phyloP scores from a whole-genome alignment of 2,888 invertebrate genomes.

The Crocallis elinguaria region DNA sequence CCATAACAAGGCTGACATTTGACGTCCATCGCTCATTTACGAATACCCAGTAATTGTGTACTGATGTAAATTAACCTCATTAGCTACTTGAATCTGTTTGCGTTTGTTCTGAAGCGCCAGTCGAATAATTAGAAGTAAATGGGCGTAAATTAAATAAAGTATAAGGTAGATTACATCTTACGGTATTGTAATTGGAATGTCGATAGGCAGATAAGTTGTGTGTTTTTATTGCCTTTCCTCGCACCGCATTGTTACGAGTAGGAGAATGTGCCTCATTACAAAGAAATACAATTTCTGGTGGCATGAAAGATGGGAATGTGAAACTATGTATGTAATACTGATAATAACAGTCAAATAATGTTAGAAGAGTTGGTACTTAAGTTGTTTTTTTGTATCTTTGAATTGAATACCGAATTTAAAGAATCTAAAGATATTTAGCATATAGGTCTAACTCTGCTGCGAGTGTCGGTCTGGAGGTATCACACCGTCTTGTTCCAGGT shows the following conservation, averaged over 20 bases:
- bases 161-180: slow-evolving; percentile 36
- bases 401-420: too few relatives aligned
- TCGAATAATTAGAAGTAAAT: slow-evolving; percentile 47
- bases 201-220: slow-evolving; percentile 28
- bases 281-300: slow-evolving; percentile 10
- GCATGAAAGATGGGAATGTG: slow-evolving; percentile 10
- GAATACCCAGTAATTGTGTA: slow-evolving; percentile 60
- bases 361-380: too few relatives aligned
- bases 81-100: slow-evolving; percentile 66
- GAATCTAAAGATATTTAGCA: too few relatives aligned
- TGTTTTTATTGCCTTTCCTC: slow-evolving; percentile 16
- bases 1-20: slow-evolving; percentile 52
- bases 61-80: slow-evolving; percentile 76
- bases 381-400: too few relatives aligned
- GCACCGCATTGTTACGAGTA: slow-evolving; percentile 12
- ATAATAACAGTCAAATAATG: too few relatives aligned
- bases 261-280: slow-evolving; percentile 15
- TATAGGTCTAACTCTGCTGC: too few relatives aligned
- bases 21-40: slow-evolving; percentile 62
- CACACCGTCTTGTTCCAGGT: too few relatives aligned
- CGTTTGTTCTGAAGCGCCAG: slow-evolving; percentile 48
- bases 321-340: too few relatives aligned
- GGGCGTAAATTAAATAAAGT: slow-evolving; percentile 42
- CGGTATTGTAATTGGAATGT: slow-evolving; percentile 35
- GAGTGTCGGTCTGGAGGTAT: too few relatives aligned